These are phyloP conservation scores for Drosophila ambigua DNA, from an alignment of 1,140 invertebrate genomes.

Conservation along the genomic window DNA sequence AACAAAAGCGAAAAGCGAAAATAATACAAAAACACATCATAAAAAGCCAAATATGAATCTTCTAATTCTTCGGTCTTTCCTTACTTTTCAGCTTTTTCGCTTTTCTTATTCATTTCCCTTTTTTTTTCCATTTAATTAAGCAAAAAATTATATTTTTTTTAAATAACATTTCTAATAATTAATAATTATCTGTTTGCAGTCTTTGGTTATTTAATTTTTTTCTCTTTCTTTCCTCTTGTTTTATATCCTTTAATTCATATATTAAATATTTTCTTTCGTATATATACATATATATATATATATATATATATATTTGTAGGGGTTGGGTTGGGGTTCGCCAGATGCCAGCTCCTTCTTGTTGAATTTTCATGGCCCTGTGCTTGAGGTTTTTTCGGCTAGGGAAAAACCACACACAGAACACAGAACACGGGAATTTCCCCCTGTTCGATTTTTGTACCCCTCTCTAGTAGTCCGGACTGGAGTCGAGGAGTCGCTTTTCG, in stretches of 20 bases:
- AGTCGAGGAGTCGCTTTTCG: constrained; percentile 86
- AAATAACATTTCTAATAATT: constrained; percentile 84
- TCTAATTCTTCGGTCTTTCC: constrained; percentile 24
- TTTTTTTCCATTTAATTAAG: constrained; percentile 63
- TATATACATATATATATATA: constrained; percentile 40
- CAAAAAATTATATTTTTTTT: constrained; percentile 71
- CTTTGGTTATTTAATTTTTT: constrained; percentile 84
- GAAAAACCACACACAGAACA: constrained; percentile 62
- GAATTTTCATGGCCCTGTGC: background rate
- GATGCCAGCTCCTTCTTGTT: too few species aligned
- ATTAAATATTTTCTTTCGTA: constrained; percentile 49
- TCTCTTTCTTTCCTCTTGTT: constrained; percentile 45
- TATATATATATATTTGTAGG: constrained; percentile 34
- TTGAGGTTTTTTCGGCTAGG: constrained; percentile 49
- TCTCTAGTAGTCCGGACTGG: constrained; percentile 84
- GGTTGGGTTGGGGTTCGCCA: constrained; percentile 2
- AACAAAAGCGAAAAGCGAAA: constrained; percentile 41
- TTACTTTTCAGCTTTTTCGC: constrained; percentile 25
- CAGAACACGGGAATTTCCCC: background rate
- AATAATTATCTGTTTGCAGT: constrained; percentile 85
- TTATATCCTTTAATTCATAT: constrained; percentile 52
- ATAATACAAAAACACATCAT: constrained; percentile 48
- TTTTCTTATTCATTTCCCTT: constrained; percentile 24
- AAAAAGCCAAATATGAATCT: constrained; percentile 37
- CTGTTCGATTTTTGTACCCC: too few species aligned